Conservation (phyloP, 2,888 invertebrate species). For the Athalia cordata region DNA sequence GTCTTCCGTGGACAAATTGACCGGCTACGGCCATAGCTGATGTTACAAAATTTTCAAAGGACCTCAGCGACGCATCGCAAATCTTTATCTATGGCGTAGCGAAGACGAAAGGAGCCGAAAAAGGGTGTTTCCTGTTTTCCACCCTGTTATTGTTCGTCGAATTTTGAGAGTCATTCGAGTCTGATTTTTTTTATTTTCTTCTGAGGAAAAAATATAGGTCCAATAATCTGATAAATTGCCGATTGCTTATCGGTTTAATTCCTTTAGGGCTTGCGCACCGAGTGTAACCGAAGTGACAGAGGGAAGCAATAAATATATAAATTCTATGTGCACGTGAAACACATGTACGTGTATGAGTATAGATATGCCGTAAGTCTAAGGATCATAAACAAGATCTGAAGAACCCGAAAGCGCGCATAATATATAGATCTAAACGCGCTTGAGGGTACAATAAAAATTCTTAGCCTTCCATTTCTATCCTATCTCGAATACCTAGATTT, state of each 20-base stretch:
- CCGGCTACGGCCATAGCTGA: slow-evolving; percentile 32
- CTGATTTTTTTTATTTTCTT: too few relatives aligned
- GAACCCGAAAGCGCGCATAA: slow-evolving; percentile 12
- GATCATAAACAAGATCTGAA: slow-evolving; percentile 7
- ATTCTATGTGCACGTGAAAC: not conserved
- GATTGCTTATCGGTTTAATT: too few relatives aligned
- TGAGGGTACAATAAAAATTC: slow-evolving; percentile 29
- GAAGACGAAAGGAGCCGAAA: not conserved
- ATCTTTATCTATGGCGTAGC: not conserved
- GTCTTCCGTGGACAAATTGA: slow-evolving; percentile 64
- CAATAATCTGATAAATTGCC: too few relatives aligned
- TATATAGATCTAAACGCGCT: slow-evolving; percentile 8
- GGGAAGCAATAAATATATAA: slow-evolving; percentile 7
- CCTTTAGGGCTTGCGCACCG: too few relatives aligned
- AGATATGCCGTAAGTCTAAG: not conserved
- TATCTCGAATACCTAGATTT: slow-evolving; percentile 20
- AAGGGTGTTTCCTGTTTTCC: not conserved
- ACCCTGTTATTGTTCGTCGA: not conserved
- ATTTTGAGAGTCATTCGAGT: not conserved
- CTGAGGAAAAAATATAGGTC: too few relatives aligned
- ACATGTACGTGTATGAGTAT: too few relatives aligned
- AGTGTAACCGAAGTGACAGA: not conserved
- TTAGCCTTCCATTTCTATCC: not conserved
- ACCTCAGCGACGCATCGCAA: not conserved
- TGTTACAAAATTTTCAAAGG: not conserved